These are phyloP conservation scores for Cristatella mucedo DNA, from an alignment of 2,888 invertebrate genomes.

Conservation along the genomic window DNA sequence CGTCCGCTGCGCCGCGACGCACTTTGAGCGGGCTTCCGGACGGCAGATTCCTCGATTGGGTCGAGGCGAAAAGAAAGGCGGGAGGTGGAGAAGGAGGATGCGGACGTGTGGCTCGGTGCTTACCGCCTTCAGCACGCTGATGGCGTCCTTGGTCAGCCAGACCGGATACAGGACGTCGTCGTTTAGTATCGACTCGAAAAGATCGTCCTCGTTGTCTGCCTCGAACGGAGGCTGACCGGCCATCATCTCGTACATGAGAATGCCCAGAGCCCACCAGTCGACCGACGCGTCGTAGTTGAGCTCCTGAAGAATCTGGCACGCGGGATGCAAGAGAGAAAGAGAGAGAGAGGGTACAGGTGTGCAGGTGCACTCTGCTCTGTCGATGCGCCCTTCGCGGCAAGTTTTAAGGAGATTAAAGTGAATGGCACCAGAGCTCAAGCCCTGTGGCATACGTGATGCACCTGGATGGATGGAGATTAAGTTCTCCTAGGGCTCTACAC, in stretches of 20 bases:
- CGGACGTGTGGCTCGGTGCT: too few relatives aligned
- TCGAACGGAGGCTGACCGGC: constrained; percentile 98
- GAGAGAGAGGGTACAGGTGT: not conserved
- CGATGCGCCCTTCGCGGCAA: not conserved
- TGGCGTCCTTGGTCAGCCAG: constrained; percentile 79
- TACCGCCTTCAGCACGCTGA: constrained; percentile 66
- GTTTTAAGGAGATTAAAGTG: not conserved
- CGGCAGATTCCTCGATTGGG: too few relatives aligned
- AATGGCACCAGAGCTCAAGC: too few relatives aligned
- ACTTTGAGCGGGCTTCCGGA: too few relatives aligned
- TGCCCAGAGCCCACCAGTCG: constrained; percentile 80
- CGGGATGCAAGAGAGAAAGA: not conserved
- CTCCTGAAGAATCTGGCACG: constrained; percentile 63
- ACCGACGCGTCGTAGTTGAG: constrained; percentile 52
- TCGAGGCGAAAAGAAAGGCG: too few relatives aligned
- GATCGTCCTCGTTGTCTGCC: constrained; percentile 97
- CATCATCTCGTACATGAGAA: constrained; percentile 98
- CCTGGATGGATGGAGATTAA: too few relatives aligned
- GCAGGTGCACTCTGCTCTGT: not conserved
- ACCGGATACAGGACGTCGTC: constrained; percentile 96
- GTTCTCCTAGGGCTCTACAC: too few relatives aligned
- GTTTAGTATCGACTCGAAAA: constrained; percentile 93
- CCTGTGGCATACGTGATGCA: too few relatives aligned
- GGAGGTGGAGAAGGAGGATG: too few relatives aligned
- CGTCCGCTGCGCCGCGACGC: too few relatives aligned